Percentiles rank a stretch among this genome's conserved stretches.
phyloP scores from a whole-genome alignment of 2,113 vertebrate genomes.

The Hydropotes inermis region DNA sequence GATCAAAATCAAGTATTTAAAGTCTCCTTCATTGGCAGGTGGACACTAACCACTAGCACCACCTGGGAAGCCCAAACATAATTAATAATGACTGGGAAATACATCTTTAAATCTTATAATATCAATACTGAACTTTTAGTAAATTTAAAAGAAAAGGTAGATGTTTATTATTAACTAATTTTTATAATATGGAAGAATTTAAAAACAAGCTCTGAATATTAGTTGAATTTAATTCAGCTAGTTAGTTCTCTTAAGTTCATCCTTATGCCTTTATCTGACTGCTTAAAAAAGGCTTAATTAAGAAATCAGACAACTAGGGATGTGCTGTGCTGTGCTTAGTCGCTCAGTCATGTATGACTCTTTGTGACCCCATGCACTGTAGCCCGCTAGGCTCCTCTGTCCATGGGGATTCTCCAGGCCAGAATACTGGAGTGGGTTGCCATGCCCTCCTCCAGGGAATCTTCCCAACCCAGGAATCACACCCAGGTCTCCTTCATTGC shows the following conservation, averaged over 20 bases:
- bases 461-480: background rate
- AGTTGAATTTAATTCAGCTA: background rate
- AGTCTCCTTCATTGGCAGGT: background rate
- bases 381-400: accelerated
- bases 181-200: background rate
- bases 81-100: background rate
- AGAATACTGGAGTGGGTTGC: background rate
- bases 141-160: background rate
- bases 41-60: background rate
- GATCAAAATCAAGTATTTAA: background rate
- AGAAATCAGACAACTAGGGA: background rate
- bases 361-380: background rate
- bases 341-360: background rate
- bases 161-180: background rate
- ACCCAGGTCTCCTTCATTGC: background rate
- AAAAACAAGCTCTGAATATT: background rate
- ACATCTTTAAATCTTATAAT: background rate
- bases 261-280: background rate
- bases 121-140: background rate
- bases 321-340: background rate
- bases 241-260: background rate
- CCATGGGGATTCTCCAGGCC: background rate
- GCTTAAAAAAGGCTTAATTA: background rate
- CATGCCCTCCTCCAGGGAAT: background rate
- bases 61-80: background rate